Evolutionary conservation across 2,888 invertebrate genomes (phyloP), one percentile per base, ranked within the genome.

Genomic region (Tipula confusa): DNA sequence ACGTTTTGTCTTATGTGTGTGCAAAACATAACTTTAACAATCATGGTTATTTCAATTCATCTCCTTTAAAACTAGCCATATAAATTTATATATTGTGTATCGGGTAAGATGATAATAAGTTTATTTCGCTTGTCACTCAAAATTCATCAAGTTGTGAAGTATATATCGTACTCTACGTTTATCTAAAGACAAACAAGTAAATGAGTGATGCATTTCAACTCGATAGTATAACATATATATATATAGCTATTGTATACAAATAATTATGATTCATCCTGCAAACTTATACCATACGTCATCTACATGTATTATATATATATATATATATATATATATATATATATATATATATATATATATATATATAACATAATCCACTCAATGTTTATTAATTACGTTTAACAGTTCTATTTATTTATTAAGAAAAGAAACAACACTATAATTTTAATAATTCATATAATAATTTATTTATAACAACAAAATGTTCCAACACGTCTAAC

Each of bases 91-190:
- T 31, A 31, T 31, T 5, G 7, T 31, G 7, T 7, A 64, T 2
- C 64, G 24, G n/a, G 64, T 64, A 64, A 64, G 64, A 64, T 64
- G 64, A 64, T 64, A 64, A 64, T 64, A 64, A 64, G 64, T 64
- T 64, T 64, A 64, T 64, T 64, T 64, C 18, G 64, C 64, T 64
- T 64, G 64, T 64, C 64, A 64, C 64, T 64, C 64, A 64, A 64
- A 64, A 64, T 24, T 24, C 64, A 64, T 24, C 24, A 64, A 24
- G 7, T 64, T 24, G 24, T 64, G 64, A 64, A 64, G 24, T 64
- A 18, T 64, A 24, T 64, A 64, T 64, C 64, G 64, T 24, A 64
- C 64, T 24, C 64, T 24, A 64, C 64, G 9, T 64, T 13, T 3
- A 9, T 24, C 7, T 24, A 64, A 64, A 64, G 24, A 64, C 64